Conservation (phyloP, 2,797 vertebrate genomes). For the Xerus rutilus region DNA sequence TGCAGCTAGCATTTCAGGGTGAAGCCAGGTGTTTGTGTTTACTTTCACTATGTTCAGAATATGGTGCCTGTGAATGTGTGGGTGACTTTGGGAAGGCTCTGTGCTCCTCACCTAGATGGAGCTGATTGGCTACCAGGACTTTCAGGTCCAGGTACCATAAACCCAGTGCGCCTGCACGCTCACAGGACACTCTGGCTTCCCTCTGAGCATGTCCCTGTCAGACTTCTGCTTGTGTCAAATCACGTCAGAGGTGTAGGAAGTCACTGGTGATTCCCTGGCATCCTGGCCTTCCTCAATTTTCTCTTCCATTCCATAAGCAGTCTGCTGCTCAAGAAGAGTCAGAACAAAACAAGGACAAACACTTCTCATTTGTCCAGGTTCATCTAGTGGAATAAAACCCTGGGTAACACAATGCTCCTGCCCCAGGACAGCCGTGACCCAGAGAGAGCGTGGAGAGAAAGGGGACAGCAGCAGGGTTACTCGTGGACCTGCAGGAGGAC, state of each 20-base stretch:
- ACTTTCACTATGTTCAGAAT: neutral
- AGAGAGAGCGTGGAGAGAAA: accelerated
- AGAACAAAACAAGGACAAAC: neutral
- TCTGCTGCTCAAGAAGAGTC: neutral
- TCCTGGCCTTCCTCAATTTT: neutral
- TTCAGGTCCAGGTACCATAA: neutral
- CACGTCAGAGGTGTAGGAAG: neutral
- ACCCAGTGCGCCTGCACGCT: accelerated
- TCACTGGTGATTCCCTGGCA: accelerated
- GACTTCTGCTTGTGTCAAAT: neutral
- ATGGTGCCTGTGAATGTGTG: neutral
- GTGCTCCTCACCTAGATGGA: neutral
- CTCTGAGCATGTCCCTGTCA: too few species aligned
- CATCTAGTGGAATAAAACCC: accelerated
- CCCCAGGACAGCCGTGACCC: neutral
- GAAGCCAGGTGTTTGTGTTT: neutral
- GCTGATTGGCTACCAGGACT: neutral
- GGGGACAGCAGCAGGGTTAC: accelerated
- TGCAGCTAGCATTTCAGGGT: neutral
- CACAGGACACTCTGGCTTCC: accelerated
- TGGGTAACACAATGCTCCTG: accelerated
- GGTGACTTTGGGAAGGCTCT: neutral
- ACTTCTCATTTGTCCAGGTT: neutral
- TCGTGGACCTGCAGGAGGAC: accelerated
- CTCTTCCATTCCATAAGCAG: neutral